Conservation (phyloP, 2,797 vertebrate genomes). For the Holocentrus rufus region DNA sequence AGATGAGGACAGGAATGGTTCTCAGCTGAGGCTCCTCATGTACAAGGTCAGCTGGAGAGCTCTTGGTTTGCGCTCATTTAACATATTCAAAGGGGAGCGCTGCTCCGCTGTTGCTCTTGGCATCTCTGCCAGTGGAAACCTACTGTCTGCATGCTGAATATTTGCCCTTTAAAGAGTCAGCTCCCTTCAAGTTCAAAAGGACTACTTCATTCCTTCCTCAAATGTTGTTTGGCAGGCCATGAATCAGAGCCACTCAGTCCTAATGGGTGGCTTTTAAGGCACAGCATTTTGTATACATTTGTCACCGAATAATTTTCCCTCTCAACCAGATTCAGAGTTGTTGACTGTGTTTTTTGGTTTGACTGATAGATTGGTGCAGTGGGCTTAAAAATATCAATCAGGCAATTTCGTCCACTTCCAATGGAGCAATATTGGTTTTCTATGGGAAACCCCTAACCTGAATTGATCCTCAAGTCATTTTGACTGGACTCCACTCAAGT, state of each 20-base stretch:
- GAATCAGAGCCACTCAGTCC: slow-evolving; percentile 43
- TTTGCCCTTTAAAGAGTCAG: slow-evolving; percentile 65
- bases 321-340: neutral
- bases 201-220: slow-evolving; percentile 59
- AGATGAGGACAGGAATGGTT: slow-evolving; percentile 59
- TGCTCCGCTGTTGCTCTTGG: slow-evolving; percentile 71
- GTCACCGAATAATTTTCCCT: slow-evolving; percentile 21
- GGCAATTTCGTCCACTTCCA: too few relatives aligned
- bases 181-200: slow-evolving; percentile 68
- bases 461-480: slow-evolving; percentile 12
- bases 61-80: slow-evolving; percentile 31
- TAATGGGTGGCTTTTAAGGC: slow-evolving; percentile 34
- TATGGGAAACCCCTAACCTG: neutral
- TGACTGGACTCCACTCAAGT: slow-evolving; percentile 28
- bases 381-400: neutral
- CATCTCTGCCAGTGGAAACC: slow-evolving; percentile 68
- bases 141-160: slow-evolving; percentile 67
- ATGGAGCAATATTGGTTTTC: too few relatives aligned
- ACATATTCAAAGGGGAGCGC: slow-evolving; percentile 52
- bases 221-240: slow-evolving; percentile 57
- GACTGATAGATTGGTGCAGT: neutral
- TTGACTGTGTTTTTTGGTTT: neutral
- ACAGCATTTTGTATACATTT: slow-evolving; percentile 36
- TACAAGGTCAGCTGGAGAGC: slow-evolving; percentile 54
- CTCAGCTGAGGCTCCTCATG: slow-evolving; percentile 40